phyloP scores from a whole-genome alignment of 2,797 vertebrate genomes.

The Pantherophis alleghaniensis region DNA sequence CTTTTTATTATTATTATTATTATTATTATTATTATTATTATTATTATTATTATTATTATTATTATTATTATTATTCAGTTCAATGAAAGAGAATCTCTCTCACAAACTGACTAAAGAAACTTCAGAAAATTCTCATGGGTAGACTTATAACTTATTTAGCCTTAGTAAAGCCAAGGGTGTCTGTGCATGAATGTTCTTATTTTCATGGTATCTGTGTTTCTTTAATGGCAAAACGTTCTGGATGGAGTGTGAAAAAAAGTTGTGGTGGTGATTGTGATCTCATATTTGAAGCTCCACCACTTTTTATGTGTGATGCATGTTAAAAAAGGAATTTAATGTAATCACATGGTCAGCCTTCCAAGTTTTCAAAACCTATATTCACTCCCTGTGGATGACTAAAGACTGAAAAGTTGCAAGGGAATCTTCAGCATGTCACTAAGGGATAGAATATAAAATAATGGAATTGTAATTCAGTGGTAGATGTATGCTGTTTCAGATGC shows the following conservation, averaged over 20 bases:
- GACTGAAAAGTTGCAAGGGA: not conserved
- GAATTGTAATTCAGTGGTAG: not conserved
- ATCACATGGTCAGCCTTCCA: not conserved
- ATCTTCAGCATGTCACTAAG: not conserved
- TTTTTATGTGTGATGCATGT: not conserved
- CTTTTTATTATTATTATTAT: not conserved
- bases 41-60: not conserved
- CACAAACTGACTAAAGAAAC: not conserved
- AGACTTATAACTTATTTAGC: not conserved
- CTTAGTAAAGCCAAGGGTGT: not conserved
- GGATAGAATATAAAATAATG: not conserved
- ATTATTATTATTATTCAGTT: not conserved
- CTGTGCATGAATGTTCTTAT: not conserved
- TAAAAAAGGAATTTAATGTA: not conserved
- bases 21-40: no score
- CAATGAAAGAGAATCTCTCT: not conserved
- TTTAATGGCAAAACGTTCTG: not conserved
- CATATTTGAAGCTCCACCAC: not conserved
- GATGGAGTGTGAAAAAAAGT: not conserved
- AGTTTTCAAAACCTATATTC: not conserved
- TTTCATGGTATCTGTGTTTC: not conserved
- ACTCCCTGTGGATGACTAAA: not conserved
- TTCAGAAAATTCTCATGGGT: not conserved
- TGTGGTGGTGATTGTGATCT: not conserved
- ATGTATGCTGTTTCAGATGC: not conserved